A percentile compares a stretch with the other conserved stretches of the same genome.
Conservation (phyloP, 2,113 vertebrate species). For the Rhinogobius similis region DNA sequence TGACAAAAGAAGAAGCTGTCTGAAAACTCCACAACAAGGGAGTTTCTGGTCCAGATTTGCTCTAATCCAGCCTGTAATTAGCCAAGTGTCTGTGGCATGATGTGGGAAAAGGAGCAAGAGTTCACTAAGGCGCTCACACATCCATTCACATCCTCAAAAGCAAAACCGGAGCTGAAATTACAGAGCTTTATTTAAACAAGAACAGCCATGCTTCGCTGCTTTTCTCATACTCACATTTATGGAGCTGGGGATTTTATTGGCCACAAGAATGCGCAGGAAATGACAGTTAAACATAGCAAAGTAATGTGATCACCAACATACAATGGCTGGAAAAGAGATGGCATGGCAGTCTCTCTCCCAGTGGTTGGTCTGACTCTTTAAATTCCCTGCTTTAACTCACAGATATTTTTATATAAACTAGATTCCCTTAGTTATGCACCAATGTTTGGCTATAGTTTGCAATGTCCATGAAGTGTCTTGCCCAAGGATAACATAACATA, state of each 20-base stretch:
- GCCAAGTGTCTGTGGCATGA: conserved; percentile 53
- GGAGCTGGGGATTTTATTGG: conserved; percentile 42
- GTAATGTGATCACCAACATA: conserved; percentile 4
- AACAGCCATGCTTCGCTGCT: conserved; percentile 39
- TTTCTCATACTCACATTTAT: conserved; percentile 35
- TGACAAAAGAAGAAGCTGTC: conserved; percentile 29
- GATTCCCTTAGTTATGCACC: neutral
- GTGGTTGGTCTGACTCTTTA: neutral
- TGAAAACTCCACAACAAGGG: conserved; percentile 25
- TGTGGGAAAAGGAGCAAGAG: conserved; percentile 49
- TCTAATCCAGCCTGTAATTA: conserved; percentile 65
- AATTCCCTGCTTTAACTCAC: neutral
- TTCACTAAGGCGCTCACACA: conserved; percentile 25
- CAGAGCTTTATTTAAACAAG: conserved; percentile 36
- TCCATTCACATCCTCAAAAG: conserved; percentile 37
- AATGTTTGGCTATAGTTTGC: too few relatives aligned
- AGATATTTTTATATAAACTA: neutral
- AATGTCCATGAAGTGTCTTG: too few relatives aligned
- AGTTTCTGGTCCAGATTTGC: conserved; percentile 57
- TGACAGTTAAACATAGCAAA: conserved; percentile 24
- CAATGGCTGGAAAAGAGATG: conserved; percentile 4
- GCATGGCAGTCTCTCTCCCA: neutral
- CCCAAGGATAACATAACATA: too few relatives aligned
- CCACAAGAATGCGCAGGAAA: conserved; percentile 59
- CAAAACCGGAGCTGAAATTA: conserved; percentile 56